These are phyloP conservation scores for Mormyrops attenuatus DNA, from an alignment of 2,797 vertebrate genomes.

Conservation along the genomic window DNA sequence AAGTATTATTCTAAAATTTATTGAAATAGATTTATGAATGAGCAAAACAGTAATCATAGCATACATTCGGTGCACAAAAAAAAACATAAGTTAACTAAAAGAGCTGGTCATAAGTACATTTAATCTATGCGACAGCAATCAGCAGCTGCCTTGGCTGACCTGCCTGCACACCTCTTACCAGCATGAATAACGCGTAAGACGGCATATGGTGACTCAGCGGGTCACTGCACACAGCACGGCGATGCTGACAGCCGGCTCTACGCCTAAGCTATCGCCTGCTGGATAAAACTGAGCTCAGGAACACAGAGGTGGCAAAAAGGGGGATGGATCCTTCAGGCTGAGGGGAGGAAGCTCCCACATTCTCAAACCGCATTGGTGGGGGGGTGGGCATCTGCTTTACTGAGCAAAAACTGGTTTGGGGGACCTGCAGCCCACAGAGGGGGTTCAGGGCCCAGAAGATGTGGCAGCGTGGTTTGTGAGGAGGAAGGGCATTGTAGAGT, in stretches of 20 bases:
- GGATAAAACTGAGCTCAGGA: not conserved
- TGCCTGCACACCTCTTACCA: not conserved
- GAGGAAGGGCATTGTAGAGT: not conserved
- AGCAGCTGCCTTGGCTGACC: not conserved
- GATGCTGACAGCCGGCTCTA: not conserved
- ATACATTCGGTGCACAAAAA: conserved; percentile 17
- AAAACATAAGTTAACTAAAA: not conserved
- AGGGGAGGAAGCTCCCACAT: not conserved
- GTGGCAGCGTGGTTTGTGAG: not conserved
- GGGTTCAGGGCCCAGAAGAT: not conserved
- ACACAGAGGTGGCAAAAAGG: not conserved
- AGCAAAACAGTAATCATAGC: not conserved
- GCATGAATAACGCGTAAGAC: not conserved
- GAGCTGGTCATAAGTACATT: not conserved
- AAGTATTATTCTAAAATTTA: not conserved
- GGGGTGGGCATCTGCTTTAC: not conserved
- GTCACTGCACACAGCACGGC: not conserved
- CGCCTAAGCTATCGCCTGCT: not conserved
- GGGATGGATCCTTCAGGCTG: not conserved
- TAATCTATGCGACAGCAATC: not conserved
- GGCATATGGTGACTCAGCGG: not conserved
- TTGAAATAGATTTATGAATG: conserved; percentile 2
- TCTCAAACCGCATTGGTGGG: not conserved
- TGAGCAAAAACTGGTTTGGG: not conserved
- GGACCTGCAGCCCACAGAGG: not conserved